Percentiles rank a stretch among this genome's conserved stretches.
Evolutionary conservation across 2,888 invertebrate species (phyloP).

Genomic region (Biston stratarius): DNA sequence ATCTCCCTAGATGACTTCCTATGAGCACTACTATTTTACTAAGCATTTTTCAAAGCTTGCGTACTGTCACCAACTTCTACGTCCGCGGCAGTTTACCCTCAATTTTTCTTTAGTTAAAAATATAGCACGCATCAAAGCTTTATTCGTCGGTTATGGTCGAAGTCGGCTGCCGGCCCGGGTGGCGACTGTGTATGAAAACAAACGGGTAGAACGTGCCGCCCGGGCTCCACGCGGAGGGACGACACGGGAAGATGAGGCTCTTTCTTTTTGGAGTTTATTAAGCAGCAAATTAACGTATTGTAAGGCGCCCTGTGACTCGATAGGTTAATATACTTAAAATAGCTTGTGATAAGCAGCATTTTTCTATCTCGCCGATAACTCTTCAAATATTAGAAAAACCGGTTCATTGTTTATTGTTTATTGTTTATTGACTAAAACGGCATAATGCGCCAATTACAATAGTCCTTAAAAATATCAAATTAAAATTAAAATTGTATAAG

Average conservation of each 20-base stretch:
- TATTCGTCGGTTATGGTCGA: constrained; percentile 45
- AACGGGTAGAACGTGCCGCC: constrained; percentile 59
- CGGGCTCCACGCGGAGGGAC: constrained; percentile 6
- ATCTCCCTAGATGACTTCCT: too few relatives aligned
- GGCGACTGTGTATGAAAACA: constrained; percentile 59
- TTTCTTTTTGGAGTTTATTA: background rate
- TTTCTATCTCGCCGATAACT: too few relatives aligned
- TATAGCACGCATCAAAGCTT: constrained; percentile 38
- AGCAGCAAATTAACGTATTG: background rate
- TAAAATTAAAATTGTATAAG: too few relatives aligned
- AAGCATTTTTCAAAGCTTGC: background rate
- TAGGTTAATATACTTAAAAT: too few relatives aligned
- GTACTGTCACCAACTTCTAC: constrained; percentile 15
- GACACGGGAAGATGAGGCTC: constrained; percentile 11
- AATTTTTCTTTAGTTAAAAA: constrained; percentile 40
- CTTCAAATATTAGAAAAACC: too few relatives aligned
- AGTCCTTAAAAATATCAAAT: too few relatives aligned
- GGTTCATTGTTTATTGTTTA: too few relatives aligned
- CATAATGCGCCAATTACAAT: too few relatives aligned
- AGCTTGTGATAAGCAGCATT: too few relatives aligned
- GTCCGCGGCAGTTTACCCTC: constrained; percentile 29
- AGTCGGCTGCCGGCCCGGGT: constrained; percentile 43
- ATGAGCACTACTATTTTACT: too few relatives aligned
- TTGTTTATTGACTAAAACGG: too few relatives aligned
- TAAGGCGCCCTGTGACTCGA: too few relatives aligned